These are phyloP conservation scores for Leistus spinibarbis DNA, from an alignment of 2,888 invertebrate genomes.

Conservation along the genomic window DNA sequence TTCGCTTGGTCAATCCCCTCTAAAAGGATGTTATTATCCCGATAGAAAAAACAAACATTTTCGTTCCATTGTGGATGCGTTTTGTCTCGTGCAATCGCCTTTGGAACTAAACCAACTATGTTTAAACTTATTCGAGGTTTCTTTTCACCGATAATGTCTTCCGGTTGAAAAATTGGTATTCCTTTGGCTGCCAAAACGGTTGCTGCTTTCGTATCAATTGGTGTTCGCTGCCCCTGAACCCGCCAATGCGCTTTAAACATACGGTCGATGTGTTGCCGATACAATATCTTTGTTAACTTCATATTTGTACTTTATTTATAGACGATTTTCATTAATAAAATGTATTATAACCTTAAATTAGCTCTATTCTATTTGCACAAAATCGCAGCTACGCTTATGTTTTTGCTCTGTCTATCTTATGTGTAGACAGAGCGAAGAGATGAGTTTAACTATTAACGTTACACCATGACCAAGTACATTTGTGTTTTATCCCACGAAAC, in stretches of 20 bases:
- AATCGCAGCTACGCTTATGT: too few species aligned
- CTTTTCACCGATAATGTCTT: constrained; percentile 63
- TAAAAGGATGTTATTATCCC: constrained; percentile 68
- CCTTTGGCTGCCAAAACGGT: constrained; percentile 62
- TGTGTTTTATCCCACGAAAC: too few species aligned
- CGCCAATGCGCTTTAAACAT: constrained; percentile 77
- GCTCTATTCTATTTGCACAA: too few species aligned
- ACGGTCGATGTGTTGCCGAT: constrained; percentile 73
- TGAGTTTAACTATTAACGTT: too few species aligned
- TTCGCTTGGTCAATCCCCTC: constrained; percentile 80
- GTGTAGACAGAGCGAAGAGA: too few species aligned
- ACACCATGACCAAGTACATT: too few species aligned
- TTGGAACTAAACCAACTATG: constrained; percentile 58
- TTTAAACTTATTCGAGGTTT: constrained; percentile 48
- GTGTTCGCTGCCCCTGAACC: constrained; percentile 66
- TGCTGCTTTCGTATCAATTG: constrained; percentile 63
- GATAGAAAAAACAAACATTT: constrained; percentile 64
- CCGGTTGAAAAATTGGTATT: constrained; percentile 66
- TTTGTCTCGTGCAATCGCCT: constrained; percentile 58
- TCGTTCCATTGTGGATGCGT: constrained; percentile 72
- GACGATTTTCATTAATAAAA: too few species aligned
- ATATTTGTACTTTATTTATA: constrained; percentile 60
- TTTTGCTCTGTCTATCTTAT: too few species aligned
- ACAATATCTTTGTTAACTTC: constrained; percentile 68
- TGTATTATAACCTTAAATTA: too few species aligned